Percentiles rank a stretch among this genome's conserved stretches.
Conservation (phyloP, 2,113 vertebrate genomes). For the Ascaphus truei region DNA sequence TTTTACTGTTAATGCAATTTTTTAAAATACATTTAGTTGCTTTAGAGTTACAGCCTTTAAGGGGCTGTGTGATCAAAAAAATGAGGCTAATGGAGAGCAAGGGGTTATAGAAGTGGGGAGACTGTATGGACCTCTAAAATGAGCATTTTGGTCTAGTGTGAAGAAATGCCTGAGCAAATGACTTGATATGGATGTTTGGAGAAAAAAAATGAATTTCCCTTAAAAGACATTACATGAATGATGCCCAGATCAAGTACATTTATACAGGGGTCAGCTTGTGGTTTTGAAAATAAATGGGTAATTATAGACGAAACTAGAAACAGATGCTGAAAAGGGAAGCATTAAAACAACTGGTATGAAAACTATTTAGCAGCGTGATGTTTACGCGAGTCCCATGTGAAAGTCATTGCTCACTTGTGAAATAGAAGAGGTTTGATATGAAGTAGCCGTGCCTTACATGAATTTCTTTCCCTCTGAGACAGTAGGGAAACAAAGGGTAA, state of each 20-base stretch:
- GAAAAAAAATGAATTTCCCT: too few species aligned
- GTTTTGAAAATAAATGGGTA: constrained; percentile 48
- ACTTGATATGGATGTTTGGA: too few species aligned
- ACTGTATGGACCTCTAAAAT: too few species aligned
- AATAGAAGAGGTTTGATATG: constrained; percentile 26
- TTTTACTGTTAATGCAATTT: too few species aligned
- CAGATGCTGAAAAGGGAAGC: constrained; percentile 51
- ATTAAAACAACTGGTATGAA: constrained; percentile 46
- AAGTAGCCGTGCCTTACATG: background rate
- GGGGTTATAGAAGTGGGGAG: too few species aligned
- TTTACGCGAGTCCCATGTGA: constrained; percentile 45
- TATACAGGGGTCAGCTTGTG: constrained; percentile 44
- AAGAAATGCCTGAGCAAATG: too few species aligned
- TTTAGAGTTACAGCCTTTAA: too few species aligned
- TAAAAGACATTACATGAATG: constrained; percentile 12
- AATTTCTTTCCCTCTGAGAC: constrained; percentile 18
- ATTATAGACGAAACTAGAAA: constrained; percentile 53
- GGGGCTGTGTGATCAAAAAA: too few species aligned
- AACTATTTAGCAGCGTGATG: constrained; percentile 43
- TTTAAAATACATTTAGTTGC: too few species aligned
- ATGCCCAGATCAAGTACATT: constrained; percentile 42
- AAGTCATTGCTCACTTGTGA: constrained; percentile 35
- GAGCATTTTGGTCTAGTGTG: too few species aligned
- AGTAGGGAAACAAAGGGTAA: constrained; percentile 11
- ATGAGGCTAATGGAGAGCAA: too few species aligned